Evolutionary conservation across 2,797 vertebrate genomes (phyloP), one percentile per base, ranked within the genome.

Genomic region (Amniataba percoides): DNA sequence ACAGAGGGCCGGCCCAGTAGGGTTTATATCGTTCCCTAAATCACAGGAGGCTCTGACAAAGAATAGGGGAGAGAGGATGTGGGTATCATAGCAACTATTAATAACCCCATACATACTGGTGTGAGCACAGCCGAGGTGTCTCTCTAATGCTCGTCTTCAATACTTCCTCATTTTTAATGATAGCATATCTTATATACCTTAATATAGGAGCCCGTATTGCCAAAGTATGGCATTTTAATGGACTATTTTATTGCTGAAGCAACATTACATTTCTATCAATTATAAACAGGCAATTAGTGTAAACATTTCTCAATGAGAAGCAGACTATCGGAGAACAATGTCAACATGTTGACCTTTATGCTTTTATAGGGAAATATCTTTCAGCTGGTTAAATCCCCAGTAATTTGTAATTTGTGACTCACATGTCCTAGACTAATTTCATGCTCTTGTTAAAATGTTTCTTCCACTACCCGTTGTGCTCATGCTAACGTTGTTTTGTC

Each of bases 21-120:
- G 90, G 85, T 85, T 92, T 93, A 88, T 88, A 90, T 83, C 63
- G 74, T 64, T 58, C 76, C 71, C 78, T 88, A 88, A 93, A 92
- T 93, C 91, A 89, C 83, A 82, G 84, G 59, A 82, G 82, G 64
- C 72, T 86, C 84, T 27, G 78, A 92, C 89, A 93, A 90, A 89
- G 84, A 78, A 81, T 36, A 56, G 66, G 83, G 60, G 40, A 68
- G 84, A 88, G 86, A 90, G 82, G 84, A 88, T 92, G 89, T 91
- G 52, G 79, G 90, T 91, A 88, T 80, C 92, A 85, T 93, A 87
- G 91, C 91, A 94, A 91, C 92, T 80, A 83, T 88, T 92, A 93
- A 91, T 88, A 92, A 89, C 65, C 62, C 43, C 42, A 58, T 77
- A 62, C 83, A 60, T 36, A 72, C 69, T 78, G 68, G 74, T 84